Conservation (phyloP, 1,140 invertebrate species). For the Brachionus angularis region DNA sequence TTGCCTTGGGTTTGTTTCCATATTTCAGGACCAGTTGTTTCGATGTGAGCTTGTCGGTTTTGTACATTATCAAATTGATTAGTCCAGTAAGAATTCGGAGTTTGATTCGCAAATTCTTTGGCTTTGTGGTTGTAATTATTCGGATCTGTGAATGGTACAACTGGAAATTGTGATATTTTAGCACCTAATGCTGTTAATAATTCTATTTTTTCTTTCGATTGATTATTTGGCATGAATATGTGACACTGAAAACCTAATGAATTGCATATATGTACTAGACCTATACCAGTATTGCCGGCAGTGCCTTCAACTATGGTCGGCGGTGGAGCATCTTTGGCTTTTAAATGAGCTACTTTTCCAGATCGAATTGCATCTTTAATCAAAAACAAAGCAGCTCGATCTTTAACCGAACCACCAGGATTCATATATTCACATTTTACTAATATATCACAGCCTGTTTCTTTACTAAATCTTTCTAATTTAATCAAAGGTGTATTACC, state of each 20-base stretch:
- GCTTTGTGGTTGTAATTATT: conserved; percentile 58
- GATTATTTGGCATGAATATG: conserved; percentile 59
- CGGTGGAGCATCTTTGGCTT: conserved; percentile 14
- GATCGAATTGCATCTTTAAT: conserved; percentile 52
- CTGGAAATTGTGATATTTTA: conserved; percentile 52
- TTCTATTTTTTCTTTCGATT: conserved; percentile 58
- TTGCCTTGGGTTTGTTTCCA: conserved; percentile 59
- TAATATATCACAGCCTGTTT: conserved; percentile 57
- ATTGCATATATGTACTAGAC: conserved; percentile 57
- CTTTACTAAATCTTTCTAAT: conserved; percentile 55
- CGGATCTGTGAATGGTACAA: conserved; percentile 53
- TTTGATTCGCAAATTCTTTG: conserved; percentile 52
- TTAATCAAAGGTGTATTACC: conserved; percentile 55
- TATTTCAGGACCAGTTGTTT: conserved; percentile 61
- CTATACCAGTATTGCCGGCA: conserved; percentile 60
- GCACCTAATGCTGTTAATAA: conserved; percentile 54
- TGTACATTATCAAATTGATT: conserved; percentile 60
- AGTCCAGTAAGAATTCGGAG: conserved; percentile 57
- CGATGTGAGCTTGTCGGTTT: conserved; percentile 57
- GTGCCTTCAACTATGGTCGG: conserved; percentile 58
- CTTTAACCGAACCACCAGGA: conserved; percentile 58
- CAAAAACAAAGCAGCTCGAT: conserved; percentile 55
- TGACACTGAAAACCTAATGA: conserved; percentile 58
- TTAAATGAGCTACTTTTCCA: conserved; percentile 48
- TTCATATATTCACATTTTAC: conserved; percentile 58